Conservation (phyloP, 2,113 vertebrate genomes). For the Coptodon bakossiorum region DNA sequence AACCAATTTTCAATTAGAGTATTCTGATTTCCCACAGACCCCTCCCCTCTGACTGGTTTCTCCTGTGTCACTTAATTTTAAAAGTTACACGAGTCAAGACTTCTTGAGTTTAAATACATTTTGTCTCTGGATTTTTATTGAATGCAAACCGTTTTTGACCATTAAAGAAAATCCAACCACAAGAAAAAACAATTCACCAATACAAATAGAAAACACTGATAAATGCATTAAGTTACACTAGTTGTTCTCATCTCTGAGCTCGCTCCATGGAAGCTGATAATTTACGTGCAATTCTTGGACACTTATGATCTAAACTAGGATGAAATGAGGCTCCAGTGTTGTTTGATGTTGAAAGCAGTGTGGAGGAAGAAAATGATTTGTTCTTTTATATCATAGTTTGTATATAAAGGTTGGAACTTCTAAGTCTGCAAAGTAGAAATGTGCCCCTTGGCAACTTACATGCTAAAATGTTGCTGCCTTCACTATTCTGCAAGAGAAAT, state of each 20-base stretch:
- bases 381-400: not conserved
- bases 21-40: not conserved
- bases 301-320: not conserved
- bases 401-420: rapidly evolving
- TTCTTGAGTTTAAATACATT: not conserved
- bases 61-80: not conserved
- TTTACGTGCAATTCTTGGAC: not conserved
- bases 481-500: not conserved
- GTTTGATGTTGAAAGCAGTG: not conserved
- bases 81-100: rapidly evolving
- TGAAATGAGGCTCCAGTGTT: rapidly evolving
- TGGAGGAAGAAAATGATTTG: rapidly evolving
- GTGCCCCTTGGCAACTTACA: rapidly evolving
- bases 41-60: rapidly evolving
- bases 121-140: not conserved
- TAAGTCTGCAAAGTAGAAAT: not conserved
- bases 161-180: not conserved
- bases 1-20: not conserved
- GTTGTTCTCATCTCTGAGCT: not conserved
- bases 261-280: rapidly evolving
- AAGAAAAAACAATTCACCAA: not conserved
- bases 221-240: not conserved
- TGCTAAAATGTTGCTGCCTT: not conserved
- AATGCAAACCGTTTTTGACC: not conserved
- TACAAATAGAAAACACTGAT: rapidly evolving